phyloP scores from a whole-genome alignment of 2,113 vertebrate genomes.

The Pyrgilauda ruficollis region DNA sequence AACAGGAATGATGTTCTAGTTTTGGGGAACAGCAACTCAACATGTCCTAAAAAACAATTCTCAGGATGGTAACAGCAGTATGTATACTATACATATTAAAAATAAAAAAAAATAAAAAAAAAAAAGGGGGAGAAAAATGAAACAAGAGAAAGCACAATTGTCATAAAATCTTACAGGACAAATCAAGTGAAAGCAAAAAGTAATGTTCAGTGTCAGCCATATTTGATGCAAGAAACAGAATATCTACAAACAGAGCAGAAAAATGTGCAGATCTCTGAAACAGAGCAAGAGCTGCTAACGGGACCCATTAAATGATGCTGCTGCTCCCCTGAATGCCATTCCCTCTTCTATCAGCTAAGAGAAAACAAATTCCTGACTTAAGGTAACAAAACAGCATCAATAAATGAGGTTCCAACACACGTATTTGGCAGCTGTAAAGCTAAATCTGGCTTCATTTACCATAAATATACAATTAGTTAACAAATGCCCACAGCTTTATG shows the following conservation, averaged over 20 bases:
- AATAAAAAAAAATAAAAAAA: no score
- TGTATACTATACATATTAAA: no score
- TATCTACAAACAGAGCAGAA: background rate
- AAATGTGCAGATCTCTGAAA: background rate
- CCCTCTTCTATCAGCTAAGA: background rate
- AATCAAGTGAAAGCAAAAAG: background rate
- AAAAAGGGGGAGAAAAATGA: rapidly evolving
- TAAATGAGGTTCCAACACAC: background rate
- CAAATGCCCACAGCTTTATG: background rate
- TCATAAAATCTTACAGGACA: background rate
- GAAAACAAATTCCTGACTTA: background rate
- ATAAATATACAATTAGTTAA: background rate
- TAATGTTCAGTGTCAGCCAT: background rate
- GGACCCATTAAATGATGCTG: background rate
- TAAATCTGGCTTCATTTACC: background rate
- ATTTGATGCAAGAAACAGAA: background rate
- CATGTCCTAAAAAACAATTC: background rate
- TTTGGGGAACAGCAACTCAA: background rate
- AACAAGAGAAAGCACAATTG: background rate
- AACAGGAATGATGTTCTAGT: background rate
- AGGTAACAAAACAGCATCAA: background rate
- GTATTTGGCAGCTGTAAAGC: background rate
- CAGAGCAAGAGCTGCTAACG: background rate
- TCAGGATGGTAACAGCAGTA: background rate
- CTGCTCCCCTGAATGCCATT: background rate